Evolutionary conservation across 2,888 invertebrate species (phyloP).

Genomic region (Megastigmus dorsalis): DNA sequence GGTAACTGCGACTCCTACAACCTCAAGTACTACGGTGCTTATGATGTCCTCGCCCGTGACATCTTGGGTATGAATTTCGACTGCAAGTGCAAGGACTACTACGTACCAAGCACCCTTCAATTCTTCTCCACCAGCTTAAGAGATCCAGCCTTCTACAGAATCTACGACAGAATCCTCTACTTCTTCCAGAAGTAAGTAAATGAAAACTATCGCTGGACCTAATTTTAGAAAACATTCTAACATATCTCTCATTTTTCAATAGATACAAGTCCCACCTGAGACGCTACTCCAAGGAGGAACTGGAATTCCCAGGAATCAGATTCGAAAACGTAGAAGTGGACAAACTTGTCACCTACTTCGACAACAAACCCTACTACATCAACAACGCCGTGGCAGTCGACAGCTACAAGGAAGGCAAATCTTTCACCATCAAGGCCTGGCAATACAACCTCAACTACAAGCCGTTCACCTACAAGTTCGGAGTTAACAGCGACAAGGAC

Average conservation of each 20-base stretch:
- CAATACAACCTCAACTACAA: conserved; percentile 84
- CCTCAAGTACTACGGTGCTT: conserved; percentile 77
- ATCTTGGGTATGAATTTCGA: conserved; percentile 73
- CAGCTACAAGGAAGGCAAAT: conserved; percentile 73
- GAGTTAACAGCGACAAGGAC: conserved; percentile 79
- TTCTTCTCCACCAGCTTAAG: conserved; percentile 81
- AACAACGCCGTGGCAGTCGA: conserved; percentile 78
- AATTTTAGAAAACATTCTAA: too few relatives aligned
- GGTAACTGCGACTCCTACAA: conserved; percentile 75
- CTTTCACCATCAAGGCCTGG: conserved; percentile 78
- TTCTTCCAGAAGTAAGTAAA: conserved; percentile 73
- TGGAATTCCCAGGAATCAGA: conserved; percentile 78
- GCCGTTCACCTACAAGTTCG: conserved; percentile 79
- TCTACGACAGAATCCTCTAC: conserved; percentile 79
- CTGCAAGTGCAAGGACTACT: conserved; percentile 71
- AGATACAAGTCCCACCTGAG: conserved; percentile 78
- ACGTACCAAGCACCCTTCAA: conserved; percentile 80
- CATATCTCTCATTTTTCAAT: too few relatives aligned
- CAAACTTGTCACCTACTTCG: conserved; percentile 83
- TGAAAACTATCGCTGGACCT: too few relatives aligned
- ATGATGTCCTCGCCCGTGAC: conserved; percentile 77
- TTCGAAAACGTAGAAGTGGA: conserved; percentile 81
- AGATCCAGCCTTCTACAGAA: conserved; percentile 83
- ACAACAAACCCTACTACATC: conserved; percentile 79
- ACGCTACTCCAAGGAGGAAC: conserved; percentile 78